Base-by-base conservation (phyloP, 2,888 invertebrate genomes). In the Luperina testacea region DNA sequence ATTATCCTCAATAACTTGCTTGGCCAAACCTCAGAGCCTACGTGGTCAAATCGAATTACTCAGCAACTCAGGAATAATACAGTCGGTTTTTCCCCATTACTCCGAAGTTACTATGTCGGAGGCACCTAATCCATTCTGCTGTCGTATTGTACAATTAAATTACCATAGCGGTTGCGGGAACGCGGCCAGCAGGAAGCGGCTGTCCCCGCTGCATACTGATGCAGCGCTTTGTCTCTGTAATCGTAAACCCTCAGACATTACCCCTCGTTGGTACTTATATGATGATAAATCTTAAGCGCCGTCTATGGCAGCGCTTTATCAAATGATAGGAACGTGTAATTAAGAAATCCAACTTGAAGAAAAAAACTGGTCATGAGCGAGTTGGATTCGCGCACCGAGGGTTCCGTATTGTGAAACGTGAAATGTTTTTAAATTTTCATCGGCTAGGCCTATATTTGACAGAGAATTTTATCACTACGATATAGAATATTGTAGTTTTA, bases 171-270 rank as follows among this genome's bases (percentile, higher is more conserved):
- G 91, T 91, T 92, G 92, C 90, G 91, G 90, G 94, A 95, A 94
- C 95, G 93, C 94, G 95, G 95, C 93, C 94, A 95, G 93, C 95
- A 95, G 95, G 95, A 95, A 95, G 90, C 92, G 89, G 80, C 83
- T 87, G 87, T 90, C 91, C 85, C 90, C 89, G 88, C 89, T 91
- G 95, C 95, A 95, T 95, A 95, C 93, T 94, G 94, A 95, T 94
- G 93, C 92, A 91, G 81, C 77, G 87, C 84, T 88, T 88, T 89
- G 88, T 88, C 86, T 86, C 77, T 84, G 85, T 80, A 84, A 73
- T 81, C 65, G 77, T 77, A 82, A 80, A 71, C 68, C 72, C 75
- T 80, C 77, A 80, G 64, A 78, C 65, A 76, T 83, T 81, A 75
- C 73, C 72, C 81, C 74, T 70, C 77, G 80, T 17, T 57, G 17